Percentiles rank a stretch among this genome's conserved stretches.
These are phyloP conservation scores for Ailuropoda melanoleuca DNA, from an alignment of 2,113 vertebrate species.

Conservation along the genomic window DNA sequence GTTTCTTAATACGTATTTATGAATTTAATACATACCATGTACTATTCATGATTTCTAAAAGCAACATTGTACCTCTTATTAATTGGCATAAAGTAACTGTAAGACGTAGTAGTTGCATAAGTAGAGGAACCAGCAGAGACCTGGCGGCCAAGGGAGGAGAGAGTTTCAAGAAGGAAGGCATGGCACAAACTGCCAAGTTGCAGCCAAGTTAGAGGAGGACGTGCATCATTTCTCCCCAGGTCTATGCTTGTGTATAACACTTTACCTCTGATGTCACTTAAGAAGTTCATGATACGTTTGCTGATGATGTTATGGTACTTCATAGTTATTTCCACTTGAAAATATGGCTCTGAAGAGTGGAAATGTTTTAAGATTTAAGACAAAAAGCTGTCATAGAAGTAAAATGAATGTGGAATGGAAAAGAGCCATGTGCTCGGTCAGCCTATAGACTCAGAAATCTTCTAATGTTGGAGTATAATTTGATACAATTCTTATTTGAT, in stretches of 20 bases:
- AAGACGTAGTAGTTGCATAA: not conserved
- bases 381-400: not conserved
- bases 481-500: not conserved
- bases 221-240: rapidly evolving
- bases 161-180: not conserved
- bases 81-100: not conserved
- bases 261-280: not conserved
- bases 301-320: no score
- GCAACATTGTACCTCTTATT: not conserved
- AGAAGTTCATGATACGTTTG: not conserved
- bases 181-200: not conserved
- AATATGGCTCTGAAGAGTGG: not conserved
- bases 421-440: not conserved
- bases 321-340: not conserved
- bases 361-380: not conserved
- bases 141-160: not conserved
- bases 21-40: not conserved
- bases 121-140: not conserved
- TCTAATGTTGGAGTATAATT: not conserved
- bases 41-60: not conserved
- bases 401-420: not conserved
- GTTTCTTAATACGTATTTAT: not conserved
- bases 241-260: not conserved
- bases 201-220: no score
- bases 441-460: not conserved